A percentile compares a stretch with the other conserved stretches of the same genome.
phyloP scores from a whole-genome alignment of 1,140 invertebrate genomes.

The Anagrus nilaparvatae region DNA sequence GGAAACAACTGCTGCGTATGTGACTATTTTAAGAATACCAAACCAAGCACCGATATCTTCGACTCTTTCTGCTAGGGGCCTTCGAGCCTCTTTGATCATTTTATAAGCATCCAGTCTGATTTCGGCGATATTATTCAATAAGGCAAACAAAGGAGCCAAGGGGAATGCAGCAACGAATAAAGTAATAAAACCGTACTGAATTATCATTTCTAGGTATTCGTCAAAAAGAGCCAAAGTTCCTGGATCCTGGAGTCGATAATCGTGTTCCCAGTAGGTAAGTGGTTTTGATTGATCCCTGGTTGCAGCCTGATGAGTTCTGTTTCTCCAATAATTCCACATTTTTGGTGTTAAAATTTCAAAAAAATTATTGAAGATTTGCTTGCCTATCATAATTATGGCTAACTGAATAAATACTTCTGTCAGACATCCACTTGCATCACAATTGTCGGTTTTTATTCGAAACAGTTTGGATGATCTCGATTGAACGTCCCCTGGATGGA shows the following conservation, averaged over 20 bases:
- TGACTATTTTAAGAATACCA: slow-evolving; percentile 73
- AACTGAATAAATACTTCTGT: slow-evolving; percentile 91
- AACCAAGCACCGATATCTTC: slow-evolving; percentile 91
- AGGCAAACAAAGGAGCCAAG: slow-evolving; percentile 74
- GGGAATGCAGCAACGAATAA: slow-evolving; percentile 86
- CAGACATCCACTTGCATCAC: slow-evolving; percentile 87
- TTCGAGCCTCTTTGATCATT: slow-evolving; percentile 75
- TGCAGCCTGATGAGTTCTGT: slow-evolving; percentile 56
- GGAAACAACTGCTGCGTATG: slow-evolving; percentile 79
- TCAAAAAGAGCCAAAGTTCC: slow-evolving; percentile 81
- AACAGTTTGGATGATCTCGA: slow-evolving; percentile 61
- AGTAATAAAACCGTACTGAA: slow-evolving; percentile 86
- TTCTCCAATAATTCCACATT: slow-evolving; percentile 74
- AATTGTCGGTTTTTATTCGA: slow-evolving; percentile 72
- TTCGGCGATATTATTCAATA: slow-evolving; percentile 82
- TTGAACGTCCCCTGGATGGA: slow-evolving; percentile 70
- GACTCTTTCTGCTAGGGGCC: slow-evolving; percentile 77
- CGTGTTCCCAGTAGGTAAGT: slow-evolving; percentile 83
- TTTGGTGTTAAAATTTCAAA: slow-evolving; percentile 83
- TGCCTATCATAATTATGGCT: slow-evolving; percentile 94
- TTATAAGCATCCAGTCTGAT: slow-evolving; percentile 85
- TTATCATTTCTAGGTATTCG: slow-evolving; percentile 92
- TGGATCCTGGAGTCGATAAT: slow-evolving; percentile 82
- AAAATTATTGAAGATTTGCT: slow-evolving; percentile 89
- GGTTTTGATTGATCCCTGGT: slow-evolving; percentile 59